Base-by-base conservation (phyloP, 2,888 invertebrate genomes). In the Argynnis bischoffii region DNA sequence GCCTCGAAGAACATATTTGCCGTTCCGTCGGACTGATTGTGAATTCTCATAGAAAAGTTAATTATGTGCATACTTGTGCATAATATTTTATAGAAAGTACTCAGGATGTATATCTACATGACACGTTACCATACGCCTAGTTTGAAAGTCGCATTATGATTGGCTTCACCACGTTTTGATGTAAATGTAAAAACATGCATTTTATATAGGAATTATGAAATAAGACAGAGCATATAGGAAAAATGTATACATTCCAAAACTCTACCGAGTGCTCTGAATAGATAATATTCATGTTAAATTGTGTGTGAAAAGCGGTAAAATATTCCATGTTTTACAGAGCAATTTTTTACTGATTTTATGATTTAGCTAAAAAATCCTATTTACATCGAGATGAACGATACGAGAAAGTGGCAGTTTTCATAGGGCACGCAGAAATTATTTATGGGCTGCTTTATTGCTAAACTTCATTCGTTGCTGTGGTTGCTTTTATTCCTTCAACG, bases 401-500 rank as follows among this genome's bases (percentile, higher is more conserved):
- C 77, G 71, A 82, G 80, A 86, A 86, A 89, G 87, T 87, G 85
- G 86, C 83, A 84, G 79, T 85, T 86, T 86, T 82, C 88, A 82
- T 81, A 84, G 85, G 86, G 82, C 85, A 85, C 84, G 83, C 85
- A 83, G 85, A 89, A 83, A 90, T 90, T 90, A 92, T 92, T 92
- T 92, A 92, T 91, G 87, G 84, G 80, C 83, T 87, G 83, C 87
- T 92, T 92, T 92, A 92, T 92, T 88, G 90, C 89, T 83, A 84
- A 92, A 92, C 90, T 92, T 92, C 90, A 91, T 88, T 89, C 92
- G 86, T 84, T 87, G 86, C 89, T 89, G 92, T 83, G 91, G 92
- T 90, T 82, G 89, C 88, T 87, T 89, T 90, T 92, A 91, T 91
- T 88, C 88, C 82, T 89, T 86, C 84, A 85, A 87, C 86, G 87